Evolutionary conservation across 1,140 invertebrate genomes (phyloP), one percentile per base, ranked within the genome.

Genomic region (Brachionus sp.): DNA sequence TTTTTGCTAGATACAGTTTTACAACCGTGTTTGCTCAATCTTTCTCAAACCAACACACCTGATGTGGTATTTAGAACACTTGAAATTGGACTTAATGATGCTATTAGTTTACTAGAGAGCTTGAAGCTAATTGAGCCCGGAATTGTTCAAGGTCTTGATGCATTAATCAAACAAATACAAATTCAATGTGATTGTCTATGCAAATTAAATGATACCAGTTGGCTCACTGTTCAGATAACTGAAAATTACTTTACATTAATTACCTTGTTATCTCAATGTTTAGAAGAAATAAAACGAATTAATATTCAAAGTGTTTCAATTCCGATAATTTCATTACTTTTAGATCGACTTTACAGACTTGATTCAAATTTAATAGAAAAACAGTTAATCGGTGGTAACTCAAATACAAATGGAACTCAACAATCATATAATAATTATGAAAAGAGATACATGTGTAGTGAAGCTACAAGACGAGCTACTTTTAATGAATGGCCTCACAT

Each of bases 401-500:
- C 39, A 5, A 44, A 19, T 39, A 37, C 39, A 33, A 29, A 12
- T 23, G 29, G 57, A 13, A 3, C 13, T 50, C 39, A 35, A 33
- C 16, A 70, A 35, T 19, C 25, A 3, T 68, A 68, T 7, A 39
- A n/a, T 9, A 77, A 83, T 12, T 85, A 87, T 5, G 88, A 89
- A 77, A 85, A 87, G 33, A 73, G 86, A 5, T 78, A 87, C 50
- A 96, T 97, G 95, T 95, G 94, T 87, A 95, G 94, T 84, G 95
- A 97, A 89, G 93, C 94, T 1, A 93, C 94, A 62, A 91, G 95
- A 50, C 90, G 94, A 84, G 93, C 95, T 86, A 96, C 95, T 0
- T 97, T 96, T 89, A 92, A 92, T 84, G 92, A 93, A 87, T 97
- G 95, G 95, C 95, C 95, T 50, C 95, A 97, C 87, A 95, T 95